Base-by-base conservation (phyloP, 2,113 vertebrate genomes). In the Ochotona curzoniae region DNA sequence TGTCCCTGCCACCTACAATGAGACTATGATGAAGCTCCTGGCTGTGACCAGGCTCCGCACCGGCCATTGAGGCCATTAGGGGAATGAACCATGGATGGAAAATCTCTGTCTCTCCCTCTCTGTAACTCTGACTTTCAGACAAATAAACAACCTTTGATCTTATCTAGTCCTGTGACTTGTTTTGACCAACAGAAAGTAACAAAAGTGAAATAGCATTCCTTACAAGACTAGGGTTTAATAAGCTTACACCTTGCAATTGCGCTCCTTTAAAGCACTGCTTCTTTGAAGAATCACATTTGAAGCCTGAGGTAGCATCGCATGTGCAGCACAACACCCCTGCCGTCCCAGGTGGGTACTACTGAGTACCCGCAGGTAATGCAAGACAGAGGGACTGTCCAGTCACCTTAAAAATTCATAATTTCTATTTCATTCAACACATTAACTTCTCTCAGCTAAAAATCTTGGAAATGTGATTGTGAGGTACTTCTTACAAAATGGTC, bases 371-470 rank as follows among this genome's bases (percentile, higher is more conserved):
- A 66, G 28, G 47, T 88, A 25, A 21, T 70, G 7, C 92, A n/a
- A 57, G 70, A 57, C 71, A 80, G 5, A 80, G 25, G 28, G 83
- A 81, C 13, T 49, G 25, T 10, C 18, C 51, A 69, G 14, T 4
- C 51, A 81, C 84, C 15, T 47, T 26, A 92, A 51, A 87, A 21
- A 83, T 64, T 44, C 38, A 80, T 14, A 44, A 57, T 49, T 28
- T 79, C 60, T 83, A 75, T 54, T 63, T 92, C 9, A 92, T 28
- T 70, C 25, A 82, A 6, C 6, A 60, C 10, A 38, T 49, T 83
- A 90, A 87, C 54, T 57, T 93, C 51, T 25, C 71, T 35, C 76
- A 86, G 38, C n/a, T 84, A 92, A 93, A 92, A 89, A 28, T 89
- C 28, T 47, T 75, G 4, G 26, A 84, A 87, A 60, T 81, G 76